A percentile compares a stretch with the other conserved stretches of the same genome.
Evolutionary conservation across 1,140 invertebrate species (phyloP).

Genomic region (Aporrectodea caliginosa): DNA sequence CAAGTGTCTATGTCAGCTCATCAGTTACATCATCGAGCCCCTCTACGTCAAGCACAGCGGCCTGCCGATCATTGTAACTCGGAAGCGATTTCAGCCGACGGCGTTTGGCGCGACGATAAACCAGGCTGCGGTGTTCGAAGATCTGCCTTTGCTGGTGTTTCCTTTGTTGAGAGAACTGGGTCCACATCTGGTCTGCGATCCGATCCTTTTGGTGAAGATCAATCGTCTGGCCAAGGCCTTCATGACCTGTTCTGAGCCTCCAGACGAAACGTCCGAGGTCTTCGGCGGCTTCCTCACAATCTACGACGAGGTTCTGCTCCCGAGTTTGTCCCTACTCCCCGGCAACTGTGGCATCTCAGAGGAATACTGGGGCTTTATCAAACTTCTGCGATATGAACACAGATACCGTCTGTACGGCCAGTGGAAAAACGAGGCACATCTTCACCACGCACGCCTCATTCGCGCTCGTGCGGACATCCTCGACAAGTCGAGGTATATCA

Average conservation of each 20-base stretch:
- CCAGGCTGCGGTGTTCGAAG: constrained; percentile 63
- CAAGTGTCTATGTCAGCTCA: constrained; percentile 70
- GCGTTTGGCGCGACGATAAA: constrained; percentile 53
- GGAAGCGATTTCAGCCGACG: constrained; percentile 36
- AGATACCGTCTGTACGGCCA: constrained; percentile 84
- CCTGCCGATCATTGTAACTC: constrained; percentile 61
- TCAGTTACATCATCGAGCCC: constrained; percentile 81
- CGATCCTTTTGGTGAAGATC: constrained; percentile 67
- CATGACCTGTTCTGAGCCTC: constrained; percentile 35
- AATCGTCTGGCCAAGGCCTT: constrained; percentile 68
- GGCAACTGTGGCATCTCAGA: constrained; percentile 93
- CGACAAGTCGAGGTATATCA: constrained; percentile 89
- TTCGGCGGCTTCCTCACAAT: constrained; percentile 72
- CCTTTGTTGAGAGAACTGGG: constrained; percentile 85
- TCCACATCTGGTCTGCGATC: constrained; percentile 80
- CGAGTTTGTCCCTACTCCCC: constrained; percentile 83
- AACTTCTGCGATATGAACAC: constrained; percentile 85
- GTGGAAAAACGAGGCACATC: constrained; percentile 88
- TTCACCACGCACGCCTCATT: constrained; percentile 75
- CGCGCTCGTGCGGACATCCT: constrained; percentile 76
- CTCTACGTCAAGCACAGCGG: constrained; percentile 77
- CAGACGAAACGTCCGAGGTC: constrained; percentile 1
- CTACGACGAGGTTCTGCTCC: constrained; percentile 80
- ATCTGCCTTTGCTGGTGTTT: constrained; percentile 72
- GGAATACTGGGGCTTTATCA: constrained; percentile 88